Conservation (phyloP, 2,888 invertebrate genomes). For the Cylloceria caligata region DNA sequence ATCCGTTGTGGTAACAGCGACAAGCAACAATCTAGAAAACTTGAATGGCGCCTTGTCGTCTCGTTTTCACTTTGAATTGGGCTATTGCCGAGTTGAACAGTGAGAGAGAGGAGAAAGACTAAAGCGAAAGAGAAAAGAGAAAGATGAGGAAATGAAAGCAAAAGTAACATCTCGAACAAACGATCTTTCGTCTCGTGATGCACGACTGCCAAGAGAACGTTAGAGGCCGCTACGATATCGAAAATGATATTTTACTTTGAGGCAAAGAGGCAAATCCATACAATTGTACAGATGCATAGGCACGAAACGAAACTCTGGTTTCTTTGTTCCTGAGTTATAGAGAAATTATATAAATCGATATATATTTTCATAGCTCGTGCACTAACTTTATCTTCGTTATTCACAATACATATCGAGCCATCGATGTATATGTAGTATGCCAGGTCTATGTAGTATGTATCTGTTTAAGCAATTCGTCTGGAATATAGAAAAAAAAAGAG, state of each 20-base stretch:
- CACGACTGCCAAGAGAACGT: constrained; percentile 7
- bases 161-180: constrained; percentile 2
- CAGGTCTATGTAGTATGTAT: background rate
- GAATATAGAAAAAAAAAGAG: background rate
- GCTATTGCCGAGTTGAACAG: constrained; percentile 2
- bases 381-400: constrained; percentile 16
- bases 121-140: background rate
- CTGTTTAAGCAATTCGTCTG: constrained; percentile 28
- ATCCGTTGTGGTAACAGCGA: constrained; percentile 1
- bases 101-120: background rate
- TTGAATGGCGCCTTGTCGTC: background rate
- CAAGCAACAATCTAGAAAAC: constrained; percentile 10
- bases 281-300: background rate
- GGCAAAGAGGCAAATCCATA: background rate
- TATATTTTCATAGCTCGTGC: constrained; percentile 1
- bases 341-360: background rate
- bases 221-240: background rate
- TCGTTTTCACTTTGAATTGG: constrained; percentile 9
- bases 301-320: background rate
- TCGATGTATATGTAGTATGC: constrained; percentile 24
- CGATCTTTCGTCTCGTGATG: constrained; percentile 25
- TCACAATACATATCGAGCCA: constrained; percentile 37
- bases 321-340: background rate
- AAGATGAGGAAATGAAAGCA: background rate
- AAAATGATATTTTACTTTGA: constrained; percentile 24